phyloP scores from a whole-genome alignment of 2,797 vertebrate genomes.

The Sibirionetta formosa region DNA sequence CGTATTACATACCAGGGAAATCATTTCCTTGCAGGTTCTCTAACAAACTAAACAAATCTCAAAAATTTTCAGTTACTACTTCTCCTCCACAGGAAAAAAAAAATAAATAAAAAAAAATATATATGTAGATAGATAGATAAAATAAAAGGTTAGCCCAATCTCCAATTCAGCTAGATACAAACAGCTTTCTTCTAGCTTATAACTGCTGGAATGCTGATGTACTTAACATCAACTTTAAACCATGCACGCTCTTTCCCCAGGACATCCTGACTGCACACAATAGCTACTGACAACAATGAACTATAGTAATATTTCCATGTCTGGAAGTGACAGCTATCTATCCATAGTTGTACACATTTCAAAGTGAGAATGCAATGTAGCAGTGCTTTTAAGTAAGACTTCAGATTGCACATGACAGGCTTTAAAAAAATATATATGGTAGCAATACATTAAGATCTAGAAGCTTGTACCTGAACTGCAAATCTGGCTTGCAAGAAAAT shows the following conservation, averaged over 20 bases:
- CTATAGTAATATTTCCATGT: slow-evolving; percentile 77
- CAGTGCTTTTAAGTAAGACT: slow-evolving; percentile 43
- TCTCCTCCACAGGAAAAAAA: not conserved
- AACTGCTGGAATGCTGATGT: slow-evolving; percentile 74
- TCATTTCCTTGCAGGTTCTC: slow-evolving; percentile 44
- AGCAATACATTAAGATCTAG: not conserved
- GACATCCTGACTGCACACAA: slow-evolving; percentile 98
- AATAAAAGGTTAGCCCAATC: not conserved
- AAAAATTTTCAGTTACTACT: not conserved
- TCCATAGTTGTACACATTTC: slow-evolving; percentile 79
- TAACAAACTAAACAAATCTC: not conserved
- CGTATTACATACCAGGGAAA: slow-evolving; percentile 22
- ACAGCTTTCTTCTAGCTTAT: slow-evolving; percentile 60
- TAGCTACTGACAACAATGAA: slow-evolving; percentile 88
- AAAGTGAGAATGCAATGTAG: slow-evolving; percentile 66
- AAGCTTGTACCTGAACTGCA: not conserved
- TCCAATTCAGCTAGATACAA: slow-evolving; percentile 13
- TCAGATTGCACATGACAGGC: not conserved
- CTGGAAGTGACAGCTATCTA: slow-evolving; percentile 84
- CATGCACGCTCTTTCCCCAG: slow-evolving; percentile 89
- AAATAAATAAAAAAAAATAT: not conserved
- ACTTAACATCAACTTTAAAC: slow-evolving; percentile 74
- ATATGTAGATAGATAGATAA: too few species aligned
- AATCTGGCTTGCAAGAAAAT: not conserved
- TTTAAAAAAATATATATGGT: not conserved